Conservation (phyloP, 2,888 invertebrate genomes). For the Rhagium mordax region DNA sequence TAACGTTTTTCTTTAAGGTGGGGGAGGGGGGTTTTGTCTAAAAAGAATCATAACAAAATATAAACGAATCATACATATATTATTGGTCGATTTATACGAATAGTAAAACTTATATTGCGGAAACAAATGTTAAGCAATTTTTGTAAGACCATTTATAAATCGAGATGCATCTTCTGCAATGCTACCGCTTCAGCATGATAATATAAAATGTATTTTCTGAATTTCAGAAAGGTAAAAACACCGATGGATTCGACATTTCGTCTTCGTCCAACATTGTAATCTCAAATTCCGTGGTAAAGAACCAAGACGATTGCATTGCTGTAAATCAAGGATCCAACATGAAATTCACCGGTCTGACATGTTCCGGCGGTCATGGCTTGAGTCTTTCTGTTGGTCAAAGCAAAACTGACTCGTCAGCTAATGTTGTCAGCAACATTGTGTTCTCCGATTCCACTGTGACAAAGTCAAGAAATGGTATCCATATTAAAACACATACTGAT, state of each 20-base stretch:
- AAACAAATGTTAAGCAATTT: too few relatives aligned
- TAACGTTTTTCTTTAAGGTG: too few relatives aligned
- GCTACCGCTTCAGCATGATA: too few relatives aligned
- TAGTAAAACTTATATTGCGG: too few relatives aligned
- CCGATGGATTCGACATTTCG: conserved; percentile 53
- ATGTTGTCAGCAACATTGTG: conserved; percentile 45
- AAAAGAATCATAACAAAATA: too few relatives aligned
- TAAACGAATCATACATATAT: too few relatives aligned
- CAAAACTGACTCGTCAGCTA: conserved; percentile 34
- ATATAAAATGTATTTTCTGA: background rate
- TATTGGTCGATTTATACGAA: too few relatives aligned
- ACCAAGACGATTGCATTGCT: conserved; percentile 54
- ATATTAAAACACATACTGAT: conserved; percentile 52
- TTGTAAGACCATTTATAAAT: too few relatives aligned
- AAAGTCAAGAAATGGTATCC: conserved; percentile 52
- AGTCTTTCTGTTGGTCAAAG: conserved; percentile 53
- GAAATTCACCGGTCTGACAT: conserved; percentile 41
- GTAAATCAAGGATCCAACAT: conserved; percentile 48
- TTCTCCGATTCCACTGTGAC: conserved; percentile 44
- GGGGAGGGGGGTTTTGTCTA: too few relatives aligned
- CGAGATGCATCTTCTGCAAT: too few relatives aligned
- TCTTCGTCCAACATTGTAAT: conserved; percentile 42
- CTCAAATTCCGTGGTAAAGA: too few relatives aligned
- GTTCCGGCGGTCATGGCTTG: conserved; percentile 53
- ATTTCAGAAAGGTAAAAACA: conserved; percentile 40